A percentile compares a stretch with the other conserved stretches of the same genome.
These are phyloP conservation scores for Heterochromis multidens DNA, from an alignment of 2,113 vertebrate species.

Conservation along the genomic window DNA sequence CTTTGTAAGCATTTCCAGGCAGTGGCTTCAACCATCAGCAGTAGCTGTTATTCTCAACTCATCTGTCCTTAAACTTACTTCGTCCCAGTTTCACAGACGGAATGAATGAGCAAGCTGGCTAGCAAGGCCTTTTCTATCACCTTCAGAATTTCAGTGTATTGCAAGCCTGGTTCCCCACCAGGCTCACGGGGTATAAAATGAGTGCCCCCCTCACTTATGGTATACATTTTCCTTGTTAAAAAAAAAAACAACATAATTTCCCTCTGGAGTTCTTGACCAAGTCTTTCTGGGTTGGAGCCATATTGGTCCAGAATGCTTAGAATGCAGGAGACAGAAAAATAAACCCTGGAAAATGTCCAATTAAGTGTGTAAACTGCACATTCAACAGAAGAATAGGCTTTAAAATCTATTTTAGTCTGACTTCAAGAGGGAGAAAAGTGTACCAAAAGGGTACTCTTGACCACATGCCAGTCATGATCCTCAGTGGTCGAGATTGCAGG, in stretches of 20 bases:
- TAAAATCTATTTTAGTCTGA: slow-evolving; percentile 45
- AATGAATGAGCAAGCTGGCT: background rate
- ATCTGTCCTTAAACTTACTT: background rate
- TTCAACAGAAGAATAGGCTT: slow-evolving; percentile 16
- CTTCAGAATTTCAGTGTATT: background rate
- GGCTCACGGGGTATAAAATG: background rate
- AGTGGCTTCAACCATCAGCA: accelerated
- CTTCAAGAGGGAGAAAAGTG: slow-evolving; percentile 13
- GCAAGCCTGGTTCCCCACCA: background rate
- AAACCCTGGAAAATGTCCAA: background rate
- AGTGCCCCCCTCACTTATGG: too few relatives aligned
- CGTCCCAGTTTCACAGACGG: background rate
- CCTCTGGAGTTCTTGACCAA: background rate
- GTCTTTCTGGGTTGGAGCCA: background rate
- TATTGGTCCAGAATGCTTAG: background rate
- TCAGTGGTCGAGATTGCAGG: slow-evolving; percentile 42
- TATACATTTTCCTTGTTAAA: background rate
- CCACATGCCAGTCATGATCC: slow-evolving; percentile 57
- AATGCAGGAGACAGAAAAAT: background rate
- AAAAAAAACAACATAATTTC: background rate
- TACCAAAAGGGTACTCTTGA: slow-evolving; percentile 45
- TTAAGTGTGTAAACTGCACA: background rate
- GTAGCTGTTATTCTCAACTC: background rate
- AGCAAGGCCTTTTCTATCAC: background rate
- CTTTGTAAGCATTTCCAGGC: background rate